Percentiles rank a stretch among this genome's conserved stretches.
These are phyloP conservation scores for Anabacerthia variegaticeps DNA, from an alignment of 2,797 vertebrate genomes.

Conservation along the genomic window DNA sequence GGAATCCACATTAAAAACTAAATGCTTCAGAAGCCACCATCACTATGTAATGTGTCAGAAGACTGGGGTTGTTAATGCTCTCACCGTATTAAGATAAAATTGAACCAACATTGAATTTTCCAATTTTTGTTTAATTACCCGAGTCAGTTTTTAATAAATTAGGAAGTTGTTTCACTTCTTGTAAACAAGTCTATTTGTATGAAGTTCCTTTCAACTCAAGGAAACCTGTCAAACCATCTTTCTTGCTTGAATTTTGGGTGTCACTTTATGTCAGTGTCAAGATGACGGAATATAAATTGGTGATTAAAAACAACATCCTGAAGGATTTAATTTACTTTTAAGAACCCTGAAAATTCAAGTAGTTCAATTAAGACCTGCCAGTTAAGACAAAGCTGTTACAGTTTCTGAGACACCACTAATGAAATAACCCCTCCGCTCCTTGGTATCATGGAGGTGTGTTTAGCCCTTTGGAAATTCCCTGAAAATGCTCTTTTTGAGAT, in stretches of 20 bases:
- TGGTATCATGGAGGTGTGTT: background rate
- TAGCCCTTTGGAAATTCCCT: background rate
- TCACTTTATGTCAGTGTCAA: background rate
- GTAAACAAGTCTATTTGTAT: constrained; percentile 8
- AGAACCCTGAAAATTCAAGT: background rate
- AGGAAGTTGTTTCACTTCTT: background rate
- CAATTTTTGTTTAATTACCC: constrained; percentile 54
- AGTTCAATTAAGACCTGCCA: background rate
- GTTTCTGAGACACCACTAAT: background rate
- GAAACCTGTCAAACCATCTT: background rate
- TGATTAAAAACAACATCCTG: background rate
- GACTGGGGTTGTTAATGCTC: background rate
- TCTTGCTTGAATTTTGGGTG: background rate
- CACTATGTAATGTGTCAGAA: background rate
- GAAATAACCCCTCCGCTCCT: fast-evolving
- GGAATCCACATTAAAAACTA: background rate
- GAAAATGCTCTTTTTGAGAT: background rate
- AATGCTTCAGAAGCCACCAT: background rate
- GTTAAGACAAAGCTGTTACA: background rate
- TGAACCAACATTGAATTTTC: constrained; percentile 1
- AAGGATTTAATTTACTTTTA: constrained; percentile 1
- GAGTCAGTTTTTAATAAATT: constrained; percentile 15
- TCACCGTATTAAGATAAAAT: background rate
- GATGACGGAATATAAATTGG: constrained; percentile 12
- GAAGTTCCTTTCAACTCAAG: background rate